Evolutionary conservation across 30 jellyfish, hydroid and myxozoan species (phyloP).

Genomic region (Cassiopea xamachana): DNA sequence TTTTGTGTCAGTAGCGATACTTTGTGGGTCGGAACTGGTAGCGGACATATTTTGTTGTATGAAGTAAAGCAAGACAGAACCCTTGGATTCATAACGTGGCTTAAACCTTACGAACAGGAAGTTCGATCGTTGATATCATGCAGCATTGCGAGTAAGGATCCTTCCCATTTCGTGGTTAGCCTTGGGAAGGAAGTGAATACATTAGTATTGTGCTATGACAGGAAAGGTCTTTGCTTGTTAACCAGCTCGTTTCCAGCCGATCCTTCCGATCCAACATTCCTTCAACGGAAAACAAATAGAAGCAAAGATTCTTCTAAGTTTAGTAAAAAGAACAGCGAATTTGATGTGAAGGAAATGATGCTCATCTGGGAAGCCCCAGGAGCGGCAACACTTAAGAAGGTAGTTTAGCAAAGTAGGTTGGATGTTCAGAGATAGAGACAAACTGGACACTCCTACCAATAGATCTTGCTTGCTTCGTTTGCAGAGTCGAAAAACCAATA

Average conservation of each 20-base stretch:
- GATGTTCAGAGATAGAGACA: too few relatives aligned
- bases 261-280: conserved; percentile 19
- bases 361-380: conserved; percentile 56
- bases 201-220: conserved; percentile 19
- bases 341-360: conserved; percentile 34
- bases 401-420: conserved; percentile 1
- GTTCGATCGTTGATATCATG: conserved; percentile 57
- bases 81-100: conserved; percentile 45
- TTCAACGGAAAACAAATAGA: not conserved
- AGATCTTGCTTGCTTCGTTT: too few relatives aligned
- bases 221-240: conserved; percentile 37
- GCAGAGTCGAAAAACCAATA: too few relatives aligned
- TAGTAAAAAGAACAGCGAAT: not conserved
- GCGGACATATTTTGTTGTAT: conserved; percentile 87
- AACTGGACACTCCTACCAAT: too few relatives aligned
- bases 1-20: conserved; percentile 77
- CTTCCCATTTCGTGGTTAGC: conserved; percentile 64
- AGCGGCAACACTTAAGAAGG: conserved; percentile 41
- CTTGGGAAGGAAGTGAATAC: conserved; percentile 81
- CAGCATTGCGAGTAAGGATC: conserved; percentile 17
- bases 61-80: conserved; percentile 22
- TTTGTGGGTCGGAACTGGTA: conserved; percentile 96
- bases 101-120: conserved; percentile 85
- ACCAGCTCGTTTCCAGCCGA: conserved; percentile 44
- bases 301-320: not conserved